Percentiles rank a stretch among this genome's conserved stretches.
Evolutionary conservation across 1,140 invertebrate species (phyloP).

Genomic region (Wiebesia pumilae): DNA sequence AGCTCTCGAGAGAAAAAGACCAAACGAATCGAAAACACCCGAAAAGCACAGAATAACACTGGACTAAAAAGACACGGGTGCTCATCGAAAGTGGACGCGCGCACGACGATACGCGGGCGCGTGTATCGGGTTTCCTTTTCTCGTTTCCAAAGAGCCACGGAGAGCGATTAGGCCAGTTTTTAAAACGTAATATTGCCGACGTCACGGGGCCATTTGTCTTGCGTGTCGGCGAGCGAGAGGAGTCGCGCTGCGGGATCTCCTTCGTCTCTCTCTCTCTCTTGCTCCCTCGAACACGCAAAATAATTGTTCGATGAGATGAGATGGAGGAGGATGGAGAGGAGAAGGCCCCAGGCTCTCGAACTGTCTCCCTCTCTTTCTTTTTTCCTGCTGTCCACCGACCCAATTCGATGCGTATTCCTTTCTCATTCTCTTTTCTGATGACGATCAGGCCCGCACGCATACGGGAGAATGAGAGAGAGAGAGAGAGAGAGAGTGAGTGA

Average conservation of each 20-base stretch:
- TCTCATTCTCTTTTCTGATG: slow-evolving; percentile 20
- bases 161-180: slow-evolving; percentile 66
- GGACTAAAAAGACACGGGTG: background rate
- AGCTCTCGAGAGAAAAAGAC: background rate
- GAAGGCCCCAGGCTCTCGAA: slow-evolving; percentile 14
- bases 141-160: slow-evolving; percentile 45
- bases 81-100: background rate
- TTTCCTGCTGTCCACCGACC: slow-evolving; percentile 44
- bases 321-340: slow-evolving; percentile 6
- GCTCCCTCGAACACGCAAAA: slow-evolving; percentile 58
- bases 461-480: background rate
- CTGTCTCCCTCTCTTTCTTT: slow-evolving; percentile 20
- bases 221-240: slow-evolving; percentile 61
- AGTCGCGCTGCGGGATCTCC: slow-evolving; percentile 67
- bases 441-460: background rate
- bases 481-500: slow-evolving; percentile 21
- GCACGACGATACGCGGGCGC: slow-evolving; percentile 10
- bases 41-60: background rate
- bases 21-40: background rate
- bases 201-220: slow-evolving; percentile 73
- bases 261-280: slow-evolving; percentile 22
- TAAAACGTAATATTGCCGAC: slow-evolving; percentile 73
- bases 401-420: slow-evolving; percentile 38
- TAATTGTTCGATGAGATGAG: slow-evolving; percentile 61
- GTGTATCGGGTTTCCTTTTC: slow-evolving; percentile 39